Evolutionary conservation across 2,888 invertebrate species (phyloP).

Genomic region (Agrochola circellaris): DNA sequence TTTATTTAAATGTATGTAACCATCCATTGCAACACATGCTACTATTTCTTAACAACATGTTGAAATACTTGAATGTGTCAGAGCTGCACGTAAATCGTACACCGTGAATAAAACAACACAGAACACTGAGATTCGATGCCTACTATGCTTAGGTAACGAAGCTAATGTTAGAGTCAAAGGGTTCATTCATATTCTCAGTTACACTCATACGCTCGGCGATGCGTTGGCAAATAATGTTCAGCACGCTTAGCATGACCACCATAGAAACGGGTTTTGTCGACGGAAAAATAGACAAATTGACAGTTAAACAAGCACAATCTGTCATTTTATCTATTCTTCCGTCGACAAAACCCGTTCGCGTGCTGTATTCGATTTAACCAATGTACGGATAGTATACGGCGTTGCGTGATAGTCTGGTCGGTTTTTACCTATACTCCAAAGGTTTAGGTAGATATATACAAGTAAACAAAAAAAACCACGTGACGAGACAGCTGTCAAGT

Average conservation of each 20-base stretch:
- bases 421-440: neutral
- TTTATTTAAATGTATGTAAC: neutral
- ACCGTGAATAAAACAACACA: conserved; percentile 51
- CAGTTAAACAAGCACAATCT: too few relatives aligned
- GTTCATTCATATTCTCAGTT: conserved; percentile 57
- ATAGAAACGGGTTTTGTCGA: too few relatives aligned
- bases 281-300: too few relatives aligned
- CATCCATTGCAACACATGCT: neutral
- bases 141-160: conserved; percentile 56
- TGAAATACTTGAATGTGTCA: conserved; percentile 7
- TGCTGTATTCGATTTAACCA: conserved; percentile 34
- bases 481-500: too few relatives aligned
- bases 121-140: conserved; percentile 41
- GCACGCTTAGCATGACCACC: too few relatives aligned
- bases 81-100: conserved; percentile 22
- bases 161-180: conserved; percentile 62
- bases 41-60: conserved; percentile 9
- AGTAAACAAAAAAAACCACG: too few relatives aligned
- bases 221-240: conserved; percentile 68
- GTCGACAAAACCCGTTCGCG: too few relatives aligned
- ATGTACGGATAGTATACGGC: neutral
- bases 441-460: too few relatives aligned
- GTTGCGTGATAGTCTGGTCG: neutral
- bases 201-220: conserved; percentile 20
- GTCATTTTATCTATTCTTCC: too few relatives aligned